Evolutionary conservation across 2,797 vertebrate genomes (phyloP).

Genomic region (Agapornis canus): DNA sequence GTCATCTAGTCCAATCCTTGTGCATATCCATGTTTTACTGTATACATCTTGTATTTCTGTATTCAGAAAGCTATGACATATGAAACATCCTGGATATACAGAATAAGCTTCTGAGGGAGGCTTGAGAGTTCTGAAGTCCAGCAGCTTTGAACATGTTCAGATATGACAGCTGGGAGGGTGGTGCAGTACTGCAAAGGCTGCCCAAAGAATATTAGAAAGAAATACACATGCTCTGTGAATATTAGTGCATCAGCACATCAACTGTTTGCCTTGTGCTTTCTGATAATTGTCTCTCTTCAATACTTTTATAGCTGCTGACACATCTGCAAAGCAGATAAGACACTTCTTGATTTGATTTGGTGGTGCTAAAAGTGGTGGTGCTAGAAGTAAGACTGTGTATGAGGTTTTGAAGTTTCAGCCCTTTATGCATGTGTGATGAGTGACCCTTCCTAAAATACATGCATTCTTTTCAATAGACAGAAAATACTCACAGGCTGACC

Average conservation of each 20-base stretch:
- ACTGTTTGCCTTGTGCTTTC: background rate
- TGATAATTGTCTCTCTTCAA: too few species aligned
- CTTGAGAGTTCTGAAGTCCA: background rate
- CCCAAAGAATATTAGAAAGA: background rate
- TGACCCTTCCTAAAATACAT: background rate
- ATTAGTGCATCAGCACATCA: background rate
- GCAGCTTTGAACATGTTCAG: background rate
- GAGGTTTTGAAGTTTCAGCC: background rate
- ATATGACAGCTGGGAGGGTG: too few species aligned
- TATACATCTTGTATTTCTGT: background rate
- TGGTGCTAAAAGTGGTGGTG: background rate
- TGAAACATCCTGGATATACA: background rate
- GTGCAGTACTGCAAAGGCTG: background rate
- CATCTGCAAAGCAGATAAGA: background rate
- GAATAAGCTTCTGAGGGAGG: background rate
- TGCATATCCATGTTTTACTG: background rate
- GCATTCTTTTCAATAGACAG: background rate
- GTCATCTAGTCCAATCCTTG: background rate
- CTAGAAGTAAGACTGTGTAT: too few species aligned
- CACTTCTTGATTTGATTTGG: background rate
- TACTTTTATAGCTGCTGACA: background rate
- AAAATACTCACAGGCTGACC: conserved; percentile 75
- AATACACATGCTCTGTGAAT: background rate
- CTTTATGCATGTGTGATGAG: background rate
- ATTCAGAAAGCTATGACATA: background rate